These are phyloP conservation scores for Grammomys dolichurus DNA, from an alignment of 2,113 vertebrate genomes.

Conservation along the genomic window DNA sequence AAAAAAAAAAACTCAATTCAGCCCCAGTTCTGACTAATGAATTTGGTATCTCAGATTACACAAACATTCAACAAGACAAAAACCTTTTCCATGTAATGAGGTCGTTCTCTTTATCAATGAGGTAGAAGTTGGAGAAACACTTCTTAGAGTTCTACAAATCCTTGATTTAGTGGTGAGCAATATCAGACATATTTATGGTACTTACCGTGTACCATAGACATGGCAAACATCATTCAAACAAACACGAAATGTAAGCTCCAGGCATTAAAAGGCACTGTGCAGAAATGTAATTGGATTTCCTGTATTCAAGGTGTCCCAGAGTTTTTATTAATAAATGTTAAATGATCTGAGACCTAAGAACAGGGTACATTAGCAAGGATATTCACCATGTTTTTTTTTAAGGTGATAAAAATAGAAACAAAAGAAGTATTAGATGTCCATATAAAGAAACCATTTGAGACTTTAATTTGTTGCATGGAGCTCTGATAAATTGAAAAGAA, in stretches of 20 bases:
- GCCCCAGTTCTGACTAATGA: not conserved
- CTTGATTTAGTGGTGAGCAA: not conserved
- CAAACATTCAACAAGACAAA: not conserved
- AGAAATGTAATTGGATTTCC: not conserved
- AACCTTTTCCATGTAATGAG: not conserved
- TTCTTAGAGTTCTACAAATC: not conserved
- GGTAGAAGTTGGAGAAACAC: not conserved
- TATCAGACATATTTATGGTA: not conserved
- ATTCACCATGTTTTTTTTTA: not conserved
- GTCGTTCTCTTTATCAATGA: not conserved
- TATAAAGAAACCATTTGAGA: not conserved
- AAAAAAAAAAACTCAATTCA: not conserved
- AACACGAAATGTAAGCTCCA: not conserved
- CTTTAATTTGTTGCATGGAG: slow-evolving; percentile 2
- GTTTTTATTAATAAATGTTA: not conserved
- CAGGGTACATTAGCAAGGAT: not conserved
- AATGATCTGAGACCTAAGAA: slow-evolving; percentile 8
- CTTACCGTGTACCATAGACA: not conserved
- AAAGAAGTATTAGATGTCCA: not conserved
- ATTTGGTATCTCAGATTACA: not conserved
- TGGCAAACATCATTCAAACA: not conserved
- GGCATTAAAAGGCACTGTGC: not conserved
- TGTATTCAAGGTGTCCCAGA: not conserved
- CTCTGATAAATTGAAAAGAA: slow-evolving; percentile 29
- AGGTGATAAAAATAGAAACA: slow-evolving; percentile 8